Base-by-base conservation (phyloP, 2,797 vertebrate genomes). In the Acanthurus leucopareius region DNA sequence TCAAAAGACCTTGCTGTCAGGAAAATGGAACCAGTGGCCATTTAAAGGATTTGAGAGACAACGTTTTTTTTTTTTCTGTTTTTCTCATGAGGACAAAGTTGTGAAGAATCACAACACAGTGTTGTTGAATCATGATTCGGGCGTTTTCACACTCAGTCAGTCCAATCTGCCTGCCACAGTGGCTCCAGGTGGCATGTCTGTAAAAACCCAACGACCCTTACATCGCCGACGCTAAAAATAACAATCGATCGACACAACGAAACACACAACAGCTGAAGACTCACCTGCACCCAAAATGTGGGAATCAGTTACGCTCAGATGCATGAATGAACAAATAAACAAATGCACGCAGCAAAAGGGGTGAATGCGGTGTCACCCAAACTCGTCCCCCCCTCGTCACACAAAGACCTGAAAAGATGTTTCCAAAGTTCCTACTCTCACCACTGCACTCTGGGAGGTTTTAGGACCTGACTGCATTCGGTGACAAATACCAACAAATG, bases 101-200 rank as follows among this genome's bases (percentile, higher is more conserved):
- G 63, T 1, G 10, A 47, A 45, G 51, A 73, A 44, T 22, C 22
- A 44, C 51, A 52, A 11, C 48, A 15, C 28, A 32, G 22, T 65
- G 20, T 42, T 20, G 47, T 10, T 79, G 71, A 80, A 70, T 86
- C 71, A 69, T 22, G 10, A 19, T 79, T 25, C 42, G 56, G 51
- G 67, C 32, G 20, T 72, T 87, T 82, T 74, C 71, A 64, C 57
- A 69, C 79, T 77, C 77, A 75, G 75, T 49, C 67, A 32, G 74
- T 73, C 69, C 47, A 58, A 64, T 83, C 73, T 48, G 69, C 74
- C 73, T 65, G 68, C 77, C 70, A 77, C 80, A 42, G 54, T 65
- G 84, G 88, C 89, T 87, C 91, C 92, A 92, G 91, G 89, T 92
- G 89, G 83, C 79, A 60, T 2, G 56, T 85, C 81, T 83, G 63